Evolutionary conservation across 2,888 invertebrate genomes (phyloP), one percentile per base, ranked within the genome.

Genomic region (Neoascia interrupta): DNA sequence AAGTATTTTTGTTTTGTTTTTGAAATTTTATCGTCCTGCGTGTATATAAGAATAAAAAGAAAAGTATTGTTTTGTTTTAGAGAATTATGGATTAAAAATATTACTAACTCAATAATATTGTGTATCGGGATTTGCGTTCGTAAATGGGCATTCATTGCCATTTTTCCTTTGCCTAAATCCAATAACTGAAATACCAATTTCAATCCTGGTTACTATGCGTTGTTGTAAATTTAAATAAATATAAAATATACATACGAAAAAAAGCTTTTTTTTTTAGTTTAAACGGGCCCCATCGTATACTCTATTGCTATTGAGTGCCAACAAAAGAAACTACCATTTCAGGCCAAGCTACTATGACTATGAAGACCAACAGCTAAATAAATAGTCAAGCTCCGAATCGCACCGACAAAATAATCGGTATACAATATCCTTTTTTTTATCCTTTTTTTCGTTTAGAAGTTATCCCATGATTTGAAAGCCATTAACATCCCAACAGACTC

Each of bases 31-130:
- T 19, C 26, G 21, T 66, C 39, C 37, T 66, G 72, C 53, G 64
- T 76, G 76, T 76, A 76, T 54, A 76, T 76, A 72, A 76, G 39
- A 51, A 18, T 53, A 31, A 60, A 60, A 51, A 41, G n/a, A 36
- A 63, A 64, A 76, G 60, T 60, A 60, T 60, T 60, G 53, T 60
- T 76, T 76, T 58, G 58, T 72, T 76, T 6, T 54, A 70, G 45
- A 58, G 11, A 58, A 54, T 31, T 69, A 63, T 63, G 21, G 41
- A 53, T 68, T 19, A 43, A 23, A 53, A 41, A 45, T 53, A 26
- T 64, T 36, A 51, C 21, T 37, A 49, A 49, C 41, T 36, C 21
- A 18, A 31, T 2, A 39, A 36, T 53, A 41, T 26, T 26, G 23
- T n/a, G n/a, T 41, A 28, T 18, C 72, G 36, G 72, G 54, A 63